Evolutionary conservation across 2,113 vertebrate species (phyloP), one percentile per base, ranked within the genome.

Genomic region (Amblyopsis rosae): DNA sequence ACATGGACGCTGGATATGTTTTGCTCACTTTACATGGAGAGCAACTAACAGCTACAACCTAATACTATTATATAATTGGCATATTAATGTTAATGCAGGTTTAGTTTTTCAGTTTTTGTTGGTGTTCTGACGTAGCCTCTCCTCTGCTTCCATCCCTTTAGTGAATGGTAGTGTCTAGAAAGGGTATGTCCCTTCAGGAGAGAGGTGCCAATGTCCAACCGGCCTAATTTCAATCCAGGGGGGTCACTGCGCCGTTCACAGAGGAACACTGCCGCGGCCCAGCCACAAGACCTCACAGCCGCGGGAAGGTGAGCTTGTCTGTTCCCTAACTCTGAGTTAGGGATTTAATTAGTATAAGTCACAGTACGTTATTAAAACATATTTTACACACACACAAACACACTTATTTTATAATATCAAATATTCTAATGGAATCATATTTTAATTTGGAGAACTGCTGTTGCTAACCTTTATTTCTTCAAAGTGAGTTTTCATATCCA

Each of bases 181-280:
- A 99, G 98, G 98, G 98, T 99, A 99, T 99, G 98, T 99, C 98
- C 98, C 97, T 99, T 99, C 96, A 99, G 96, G 97, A 98, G 98
- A 99, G 95, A 99, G 98, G 98, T 98, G 98, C 98, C 98, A 99
- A 99, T 99, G 98, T 99, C 98, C 98, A 99, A 97, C 98, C 97
- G 95, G 98, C 97, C 96, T 99, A 99, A 95, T 98, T 97, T 96
- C 97, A 99, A 98, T 99, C 95, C 97, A 99, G 98, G 98, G 97
- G 98, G 98, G 97, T 99, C 98, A 98, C 97, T 99, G 98, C 96
- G 97, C 97, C 98, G 98, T 98, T 99, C 98, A 98, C 96, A 98
- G 96, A 98, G 98, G 96, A 99, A 98, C 97, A 97, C 96, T 96
- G 96, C 96, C 90, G 96, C 96, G 96, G 94, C 96, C 96, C 97